Percentiles rank a stretch among this genome's conserved stretches.
Conservation (phyloP, 92 coral and sea anemone species). For the Actinernus sp. region DNA sequence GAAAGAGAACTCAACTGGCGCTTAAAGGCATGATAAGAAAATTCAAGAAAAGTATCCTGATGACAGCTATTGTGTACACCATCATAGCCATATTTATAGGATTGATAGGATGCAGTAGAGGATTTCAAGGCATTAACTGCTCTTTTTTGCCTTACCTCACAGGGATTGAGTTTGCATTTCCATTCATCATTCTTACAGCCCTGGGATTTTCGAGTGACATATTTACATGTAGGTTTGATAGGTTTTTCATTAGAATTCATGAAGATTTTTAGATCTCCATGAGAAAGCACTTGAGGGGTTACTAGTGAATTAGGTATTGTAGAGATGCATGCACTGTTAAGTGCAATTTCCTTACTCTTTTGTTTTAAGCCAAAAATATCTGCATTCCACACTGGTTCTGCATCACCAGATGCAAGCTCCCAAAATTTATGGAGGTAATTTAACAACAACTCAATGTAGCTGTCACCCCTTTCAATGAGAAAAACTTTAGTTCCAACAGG, state of each 20-base stretch:
- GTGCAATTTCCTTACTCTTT: constrained; percentile 22
- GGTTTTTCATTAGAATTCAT: neutral
- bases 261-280: neutral
- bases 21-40: constrained; percentile 35
- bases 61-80: constrained; percentile 59
- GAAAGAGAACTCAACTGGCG: constrained; percentile 6
- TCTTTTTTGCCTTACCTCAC: constrained; percentile 24
- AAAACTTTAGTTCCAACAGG: constrained; percentile 29
- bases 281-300: neutral
- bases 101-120: constrained; percentile 2
- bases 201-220: constrained; percentile 5
- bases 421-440: constrained; percentile 38
- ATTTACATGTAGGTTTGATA: neutral
- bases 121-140: neutral
- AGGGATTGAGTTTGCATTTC: constrained; percentile 47
- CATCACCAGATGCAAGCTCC: constrained; percentile 10
- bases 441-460: constrained; percentile 8
- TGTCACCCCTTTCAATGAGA: constrained; percentile 13
- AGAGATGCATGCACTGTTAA: constrained; percentile 3
- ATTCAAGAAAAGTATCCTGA: constrained; percentile 59
- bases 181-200: constrained; percentile 47
- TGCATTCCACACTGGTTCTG: constrained; percentile 35
- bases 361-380: constrained; percentile 13
- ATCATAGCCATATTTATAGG: too few species aligned
- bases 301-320: neutral